Conservation (phyloP, 2,888 invertebrate species). For the Tipula vernalis region DNA sequence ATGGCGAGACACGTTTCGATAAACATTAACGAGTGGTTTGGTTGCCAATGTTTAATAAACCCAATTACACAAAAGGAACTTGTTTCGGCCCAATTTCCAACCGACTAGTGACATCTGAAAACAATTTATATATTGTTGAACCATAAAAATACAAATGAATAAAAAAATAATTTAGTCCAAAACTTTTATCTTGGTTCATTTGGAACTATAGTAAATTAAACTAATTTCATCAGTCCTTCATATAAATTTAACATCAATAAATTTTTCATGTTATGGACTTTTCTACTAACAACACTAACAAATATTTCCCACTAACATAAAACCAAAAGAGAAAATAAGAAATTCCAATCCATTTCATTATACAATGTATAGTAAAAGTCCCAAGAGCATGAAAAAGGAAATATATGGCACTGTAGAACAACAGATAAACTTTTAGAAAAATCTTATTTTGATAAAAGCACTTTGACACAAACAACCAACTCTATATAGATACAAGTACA, state of each 20-base stretch:
- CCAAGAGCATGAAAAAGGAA: neutral
- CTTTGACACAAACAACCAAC: neutral
- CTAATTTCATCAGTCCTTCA: neutral
- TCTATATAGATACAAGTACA: neutral
- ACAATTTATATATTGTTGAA: too few relatives aligned
- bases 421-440: neutral
- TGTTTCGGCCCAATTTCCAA: too few relatives aligned
- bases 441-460: neutral
- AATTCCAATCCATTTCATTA: neutral
- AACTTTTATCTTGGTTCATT: neutral
- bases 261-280: neutral
- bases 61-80: too few relatives aligned
- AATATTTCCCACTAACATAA: neutral
- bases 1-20: too few relatives aligned
- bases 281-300: neutral
- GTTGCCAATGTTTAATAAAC: too few relatives aligned
- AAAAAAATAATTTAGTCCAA: neutral
- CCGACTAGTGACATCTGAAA: too few relatives aligned
- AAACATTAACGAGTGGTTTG: too few relatives aligned
- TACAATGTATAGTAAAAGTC: neutral
- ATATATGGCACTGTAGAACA: neutral
- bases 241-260: neutral
- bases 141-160: too few relatives aligned
- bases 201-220: neutral
- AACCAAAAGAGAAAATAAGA: neutral